Evolutionary conservation across 1,140 invertebrate species (phyloP).

Genomic region (Anastrepha obliqua): DNA sequence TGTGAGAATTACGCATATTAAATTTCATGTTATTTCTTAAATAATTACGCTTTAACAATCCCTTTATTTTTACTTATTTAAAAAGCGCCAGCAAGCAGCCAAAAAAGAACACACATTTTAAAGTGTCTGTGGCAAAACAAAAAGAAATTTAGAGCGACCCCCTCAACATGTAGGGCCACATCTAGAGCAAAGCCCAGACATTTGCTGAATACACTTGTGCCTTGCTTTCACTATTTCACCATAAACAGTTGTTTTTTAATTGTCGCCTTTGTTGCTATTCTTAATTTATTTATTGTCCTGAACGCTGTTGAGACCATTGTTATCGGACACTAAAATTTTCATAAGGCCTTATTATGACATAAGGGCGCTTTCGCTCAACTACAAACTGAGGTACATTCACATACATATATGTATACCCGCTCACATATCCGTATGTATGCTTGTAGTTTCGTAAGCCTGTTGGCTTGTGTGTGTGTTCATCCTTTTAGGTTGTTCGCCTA

Average conservation of each 20-base stretch:
- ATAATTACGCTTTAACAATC: not conserved
- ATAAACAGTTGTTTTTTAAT: not conserved
- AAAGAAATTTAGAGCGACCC: constrained; percentile 36
- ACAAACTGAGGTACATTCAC: not conserved
- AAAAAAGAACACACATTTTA: constrained; percentile 13
- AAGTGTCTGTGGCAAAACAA: constrained; percentile 32
- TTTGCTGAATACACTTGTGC: not conserved
- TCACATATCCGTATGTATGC: too few species aligned
- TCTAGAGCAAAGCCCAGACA: not conserved
- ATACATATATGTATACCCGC: not conserved
- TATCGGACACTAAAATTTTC: constrained; percentile 41
- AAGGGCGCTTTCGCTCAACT: not conserved
- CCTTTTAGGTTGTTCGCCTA: constrained; percentile 15
- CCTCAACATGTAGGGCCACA: not conserved
- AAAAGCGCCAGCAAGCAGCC: not conserved
- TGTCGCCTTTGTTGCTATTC: constrained; percentile 2
- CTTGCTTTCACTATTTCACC: not conserved
- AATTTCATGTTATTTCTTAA: too few species aligned
- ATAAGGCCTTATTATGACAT: constrained; percentile 20
- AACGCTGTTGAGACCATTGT: constrained; percentile 24
- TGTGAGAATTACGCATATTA: too few species aligned
- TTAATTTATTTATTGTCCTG: constrained; percentile 43
- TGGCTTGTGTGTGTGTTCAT: not conserved
- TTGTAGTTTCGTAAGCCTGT: too few species aligned
- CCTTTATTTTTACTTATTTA: not conserved